phyloP scores from a whole-genome alignment of 2,797 vertebrate genomes.

The Silurus lanzhouensis region DNA sequence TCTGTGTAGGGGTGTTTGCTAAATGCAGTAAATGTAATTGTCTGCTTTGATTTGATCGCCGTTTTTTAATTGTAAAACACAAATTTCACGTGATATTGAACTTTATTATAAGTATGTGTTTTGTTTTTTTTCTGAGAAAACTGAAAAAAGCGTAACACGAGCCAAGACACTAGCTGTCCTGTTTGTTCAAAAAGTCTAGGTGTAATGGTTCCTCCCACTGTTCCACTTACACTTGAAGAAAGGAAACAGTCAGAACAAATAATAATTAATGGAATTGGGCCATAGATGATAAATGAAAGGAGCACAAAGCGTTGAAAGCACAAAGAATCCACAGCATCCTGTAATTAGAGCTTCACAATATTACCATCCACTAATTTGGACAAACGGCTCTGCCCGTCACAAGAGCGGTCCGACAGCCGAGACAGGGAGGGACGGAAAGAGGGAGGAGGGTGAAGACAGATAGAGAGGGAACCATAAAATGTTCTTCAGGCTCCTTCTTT shows the following conservation, averaged over 20 bases:
- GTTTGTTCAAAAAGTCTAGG: not conserved
- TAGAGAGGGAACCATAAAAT: conserved; percentile 71
- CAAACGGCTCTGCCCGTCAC: conserved; percentile 37
- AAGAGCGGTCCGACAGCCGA: conserved; percentile 29
- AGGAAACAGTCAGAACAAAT: conserved; percentile 30
- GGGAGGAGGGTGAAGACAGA: conserved; percentile 22
- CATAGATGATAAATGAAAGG: conserved; percentile 20
- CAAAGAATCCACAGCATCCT: conserved; percentile 33
- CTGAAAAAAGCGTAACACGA: not conserved
- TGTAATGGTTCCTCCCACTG: not conserved
- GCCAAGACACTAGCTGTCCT: conserved; percentile 1
- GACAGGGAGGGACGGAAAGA: not conserved
- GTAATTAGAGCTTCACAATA: conserved; percentile 43
- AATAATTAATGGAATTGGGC: conserved; percentile 42
- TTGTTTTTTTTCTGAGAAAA: not conserved
- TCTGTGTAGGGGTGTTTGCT: not conserved
- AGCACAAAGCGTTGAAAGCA: not conserved
- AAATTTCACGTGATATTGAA: not conserved
- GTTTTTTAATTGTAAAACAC: not conserved
- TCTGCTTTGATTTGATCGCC: not conserved
- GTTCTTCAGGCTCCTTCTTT: conserved; percentile 59
- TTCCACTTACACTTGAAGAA: conserved; percentile 1
- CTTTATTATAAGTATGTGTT: not conserved
- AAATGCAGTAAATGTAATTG: too few relatives aligned
- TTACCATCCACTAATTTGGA: conserved; percentile 51